phyloP scores from a whole-genome alignment of 2,113 vertebrate genomes.

The Aplodontia rufa region DNA sequence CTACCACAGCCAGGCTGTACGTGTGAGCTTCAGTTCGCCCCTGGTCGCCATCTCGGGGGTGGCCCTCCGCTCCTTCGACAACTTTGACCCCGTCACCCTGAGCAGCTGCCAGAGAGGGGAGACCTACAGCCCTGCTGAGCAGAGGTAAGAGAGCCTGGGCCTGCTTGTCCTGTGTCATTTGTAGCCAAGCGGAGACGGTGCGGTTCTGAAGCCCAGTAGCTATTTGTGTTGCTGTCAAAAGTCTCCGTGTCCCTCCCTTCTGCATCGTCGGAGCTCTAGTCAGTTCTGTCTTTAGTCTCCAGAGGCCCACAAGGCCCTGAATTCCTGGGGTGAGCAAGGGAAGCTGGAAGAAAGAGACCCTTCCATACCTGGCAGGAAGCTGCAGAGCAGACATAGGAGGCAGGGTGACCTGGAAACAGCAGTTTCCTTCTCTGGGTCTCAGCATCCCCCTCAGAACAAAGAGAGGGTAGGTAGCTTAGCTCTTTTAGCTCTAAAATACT shows the following conservation, averaged over 20 bases:
- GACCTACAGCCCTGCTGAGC: constrained; percentile 96
- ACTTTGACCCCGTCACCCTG: constrained; percentile 99
- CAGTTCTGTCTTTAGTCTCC: background rate
- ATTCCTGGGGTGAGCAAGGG: background rate
- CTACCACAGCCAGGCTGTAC: constrained; percentile 96
- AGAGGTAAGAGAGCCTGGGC: constrained; percentile 90
- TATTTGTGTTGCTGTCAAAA: constrained; percentile 51
- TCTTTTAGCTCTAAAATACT: background rate
- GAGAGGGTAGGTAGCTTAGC: background rate
- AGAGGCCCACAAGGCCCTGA: background rate
- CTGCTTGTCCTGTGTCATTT: background rate
- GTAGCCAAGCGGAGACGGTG: constrained; percentile 45
- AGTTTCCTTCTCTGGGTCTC: background rate
- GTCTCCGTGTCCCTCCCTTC: constrained; percentile 54
- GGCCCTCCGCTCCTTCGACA: constrained; percentile 98
- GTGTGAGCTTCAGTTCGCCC: constrained; percentile 93
- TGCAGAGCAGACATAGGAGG: background rate
- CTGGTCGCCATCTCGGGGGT: constrained; percentile 97
- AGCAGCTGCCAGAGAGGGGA: constrained; percentile 98
- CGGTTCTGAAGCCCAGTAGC: constrained; percentile 63
- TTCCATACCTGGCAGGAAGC: background rate
- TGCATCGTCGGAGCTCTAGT: background rate
- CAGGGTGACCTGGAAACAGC: background rate
- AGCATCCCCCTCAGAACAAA: background rate
- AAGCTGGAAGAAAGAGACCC: background rate